These are phyloP conservation scores for Daboia siamensis DNA, from an alignment of 2,113 vertebrate species.

Conservation along the genomic window DNA sequence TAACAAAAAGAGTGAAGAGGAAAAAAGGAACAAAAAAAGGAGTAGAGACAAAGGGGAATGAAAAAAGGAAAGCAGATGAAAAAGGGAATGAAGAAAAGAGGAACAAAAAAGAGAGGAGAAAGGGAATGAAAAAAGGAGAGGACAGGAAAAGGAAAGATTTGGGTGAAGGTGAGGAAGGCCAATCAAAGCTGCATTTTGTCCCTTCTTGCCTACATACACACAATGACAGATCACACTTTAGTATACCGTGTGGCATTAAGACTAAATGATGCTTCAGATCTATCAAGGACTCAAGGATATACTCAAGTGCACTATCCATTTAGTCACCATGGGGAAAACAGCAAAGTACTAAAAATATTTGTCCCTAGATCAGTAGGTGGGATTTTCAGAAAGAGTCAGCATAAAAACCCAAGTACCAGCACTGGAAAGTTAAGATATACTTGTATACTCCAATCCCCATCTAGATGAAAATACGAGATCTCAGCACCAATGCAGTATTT, in stretches of 20 bases:
- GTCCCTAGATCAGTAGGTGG: neutral
- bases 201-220: neutral
- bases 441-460: neutral
- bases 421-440: neutral
- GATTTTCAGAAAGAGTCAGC: neutral
- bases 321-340: neutral
- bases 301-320: constrained; percentile 4
- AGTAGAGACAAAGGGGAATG: no score
- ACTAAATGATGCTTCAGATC: neutral
- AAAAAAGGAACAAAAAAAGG: no score
- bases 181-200: neutral
- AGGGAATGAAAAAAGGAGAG: neutral
- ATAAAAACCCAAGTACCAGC: neutral
- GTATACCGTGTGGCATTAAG: neutral
- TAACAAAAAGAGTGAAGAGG: no score
- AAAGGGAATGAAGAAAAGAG: no score
- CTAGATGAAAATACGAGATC: neutral
- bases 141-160: neutral
- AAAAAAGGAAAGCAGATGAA: no score
- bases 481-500: neutral
- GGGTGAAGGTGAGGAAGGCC: neutral
- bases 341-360: constrained; percentile 1
- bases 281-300: neutral
- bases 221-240: neutral
- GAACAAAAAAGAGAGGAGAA: no score